Evolutionary conservation across 2,888 invertebrate species (phyloP), one percentile per base, ranked within the genome.

Genomic region (Drepanosiphum platanoidis): DNA sequence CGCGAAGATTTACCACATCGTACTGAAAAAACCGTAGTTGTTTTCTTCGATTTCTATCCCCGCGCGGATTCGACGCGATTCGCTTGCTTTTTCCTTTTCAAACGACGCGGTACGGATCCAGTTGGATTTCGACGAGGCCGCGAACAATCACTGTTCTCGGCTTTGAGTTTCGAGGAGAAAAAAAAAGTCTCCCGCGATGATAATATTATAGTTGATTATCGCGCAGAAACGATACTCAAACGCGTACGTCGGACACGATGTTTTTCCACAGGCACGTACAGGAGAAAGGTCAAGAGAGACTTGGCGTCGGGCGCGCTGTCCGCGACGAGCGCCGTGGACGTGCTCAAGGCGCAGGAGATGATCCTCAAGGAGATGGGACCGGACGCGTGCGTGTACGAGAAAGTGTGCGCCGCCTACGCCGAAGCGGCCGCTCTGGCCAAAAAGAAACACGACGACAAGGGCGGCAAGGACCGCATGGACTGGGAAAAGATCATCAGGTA

Each of bases 401-500:
- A 94, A 87, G 94, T 95, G 39, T 96, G 96, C 89, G 92, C 92
- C 61, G 92, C 93, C 87, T 93, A 94, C 89, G 94, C 94, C 0
- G 91, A 90, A 78, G 91, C 91, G 86, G 92, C 86, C 18, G 46
- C 34, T 1, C 61, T 58, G 9, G 70, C 80, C 68, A 90, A 90
- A 34, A 90, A 90, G 13, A 90, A 90, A 1, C 88, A 86, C 87
- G 88, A 81, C 88, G 90, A 90, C 9, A 90, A 90, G n/a, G 88
- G 83, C 87, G 88, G 81, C 87, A 89, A 89, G 89, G 90, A 88
- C 87, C 86, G 46, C 11, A 91, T 94, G 87, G 93, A 95, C 90
- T 95, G 95, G 95, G 91, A 92, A 87, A 92, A 94, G 88, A 92
- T 96, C 72, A 94, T 96, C 90, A 94, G 94, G 96, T 95, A 91